Evolutionary conservation across 2,797 vertebrate species (phyloP).

Genomic region (Thamnophis elegans): DNA sequence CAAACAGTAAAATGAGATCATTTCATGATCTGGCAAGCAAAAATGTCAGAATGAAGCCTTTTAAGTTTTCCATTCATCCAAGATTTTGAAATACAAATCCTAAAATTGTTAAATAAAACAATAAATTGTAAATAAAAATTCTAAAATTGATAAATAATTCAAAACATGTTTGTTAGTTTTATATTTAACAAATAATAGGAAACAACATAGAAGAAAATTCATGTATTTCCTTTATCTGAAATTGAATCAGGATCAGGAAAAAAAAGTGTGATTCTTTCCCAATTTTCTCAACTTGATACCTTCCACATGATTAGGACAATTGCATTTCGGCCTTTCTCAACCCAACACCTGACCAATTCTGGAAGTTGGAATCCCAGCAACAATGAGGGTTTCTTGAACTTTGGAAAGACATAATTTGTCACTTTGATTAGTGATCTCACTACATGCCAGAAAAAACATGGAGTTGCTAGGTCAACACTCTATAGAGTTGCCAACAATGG

Average conservation of each 20-base stretch:
- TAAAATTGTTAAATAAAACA: slow-evolving; percentile 31
- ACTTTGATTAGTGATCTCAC: not conserved
- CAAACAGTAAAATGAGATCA: slow-evolving; percentile 54
- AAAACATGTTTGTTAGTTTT: slow-evolving; percentile 22
- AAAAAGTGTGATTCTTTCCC: not conserved
- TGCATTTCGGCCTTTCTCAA: not conserved
- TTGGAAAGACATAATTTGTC: not conserved
- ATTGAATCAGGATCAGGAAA: not conserved
- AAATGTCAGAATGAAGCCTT: slow-evolving; percentile 55
- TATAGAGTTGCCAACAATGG: not conserved
- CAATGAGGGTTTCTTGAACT: not conserved
- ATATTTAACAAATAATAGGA: slow-evolving; percentile 2
- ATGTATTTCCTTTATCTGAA: not conserved
- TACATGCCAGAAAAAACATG: not conserved
- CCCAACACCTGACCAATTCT: not conserved
- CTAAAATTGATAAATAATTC: slow-evolving; percentile 39
- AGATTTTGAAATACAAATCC: slow-evolving; percentile 29
- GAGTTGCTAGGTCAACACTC: not conserved
- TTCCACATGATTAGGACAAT: not conserved
- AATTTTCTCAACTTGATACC: not conserved
- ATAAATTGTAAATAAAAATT: slow-evolving; percentile 16
- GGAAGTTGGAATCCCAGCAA: not conserved
- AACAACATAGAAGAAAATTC: slow-evolving; percentile 21
- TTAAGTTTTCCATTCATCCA: slow-evolving; percentile 41
- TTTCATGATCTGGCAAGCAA: slow-evolving; percentile 45